Base-by-base conservation (phyloP, 1,140 invertebrate genomes). In the Habropoda laboriosa region DNA sequence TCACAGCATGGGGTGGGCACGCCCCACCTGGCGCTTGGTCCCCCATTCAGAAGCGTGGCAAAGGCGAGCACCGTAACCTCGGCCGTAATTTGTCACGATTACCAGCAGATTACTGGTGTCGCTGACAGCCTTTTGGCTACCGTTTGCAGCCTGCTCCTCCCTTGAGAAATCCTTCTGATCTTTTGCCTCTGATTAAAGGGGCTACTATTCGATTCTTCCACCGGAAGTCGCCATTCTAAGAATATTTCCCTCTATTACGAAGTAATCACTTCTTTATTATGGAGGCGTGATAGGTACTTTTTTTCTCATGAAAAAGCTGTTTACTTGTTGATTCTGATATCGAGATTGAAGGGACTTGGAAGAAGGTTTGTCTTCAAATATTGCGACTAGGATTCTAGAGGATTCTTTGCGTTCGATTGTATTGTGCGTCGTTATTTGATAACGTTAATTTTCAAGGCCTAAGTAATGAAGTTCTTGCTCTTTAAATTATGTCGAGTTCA, bases 51-150 rank as follows among this genome's bases (percentile, higher is more conserved):
- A 53, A 77, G 64, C 68, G 49, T 64, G 53, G 42, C 47, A 55
- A 57, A 51, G 32, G 45, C 49, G 42, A 60, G 49, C 47, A 30
- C 67, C 77, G 77, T 87, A 86, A 87, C 78, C 76, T 86, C 45
- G 79, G 61, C 80, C 73, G 86, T 86, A 89, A 92, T 92, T 92
- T 91, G 89, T 92, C 91, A 92, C 86, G 91, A 92, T 91, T 92
- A 92, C 86, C 86, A 82, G 60, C 86, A 91, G 91, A 92, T 92
- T 92, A 91, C 88, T 68, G 81, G 88, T 87, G 84, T 90, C 87
- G 91, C 80, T 92, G 91, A 92, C 91, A 92, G 86, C 85, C 75
- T 88, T 90, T 90, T 63, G 79, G 71, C 86, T 89, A 81, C 88
- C 86, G 82, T 83, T 79, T 68, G 68, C 58, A 53, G 40, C 47